These are phyloP conservation scores for Lasioglossum figueresi DNA, from an alignment of 2,888 invertebrate species.

Conservation along the genomic window DNA sequence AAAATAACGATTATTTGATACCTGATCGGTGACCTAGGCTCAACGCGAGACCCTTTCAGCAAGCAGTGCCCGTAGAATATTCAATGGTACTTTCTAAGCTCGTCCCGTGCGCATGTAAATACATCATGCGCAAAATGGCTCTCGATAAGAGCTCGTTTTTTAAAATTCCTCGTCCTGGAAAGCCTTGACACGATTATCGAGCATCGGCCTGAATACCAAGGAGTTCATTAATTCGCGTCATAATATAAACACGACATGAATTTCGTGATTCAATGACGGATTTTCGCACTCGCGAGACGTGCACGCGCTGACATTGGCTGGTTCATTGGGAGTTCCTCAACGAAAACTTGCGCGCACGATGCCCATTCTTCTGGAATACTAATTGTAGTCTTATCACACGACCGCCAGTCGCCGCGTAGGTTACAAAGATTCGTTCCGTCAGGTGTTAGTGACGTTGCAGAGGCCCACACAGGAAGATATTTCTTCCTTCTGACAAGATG, in stretches of 20 bases:
- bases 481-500: too few relatives aligned
- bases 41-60: not conserved
- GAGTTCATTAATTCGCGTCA: slow-evolving; percentile 48
- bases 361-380: slow-evolving; percentile 34
- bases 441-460: not conserved
- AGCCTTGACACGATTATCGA: slow-evolving; percentile 61
- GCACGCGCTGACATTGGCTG: slow-evolving; percentile 29
- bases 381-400: slow-evolving; percentile 26
- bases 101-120: not conserved
- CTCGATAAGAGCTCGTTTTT: not conserved
- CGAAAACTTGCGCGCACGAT: slow-evolving; percentile 27
- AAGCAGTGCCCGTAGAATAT: not conserved
- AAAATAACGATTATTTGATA: not conserved
- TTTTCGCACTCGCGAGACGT: not conserved
- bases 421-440: not conserved
- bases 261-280: slow-evolving; percentile 21
- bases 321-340: slow-evolving; percentile 46
- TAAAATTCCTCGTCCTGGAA: slow-evolving; percentile 29
- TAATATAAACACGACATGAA: slow-evolving; percentile 37
- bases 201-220: slow-evolving; percentile 31
- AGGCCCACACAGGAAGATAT: not conserved
- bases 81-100: not conserved
- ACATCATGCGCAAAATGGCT: not conserved
- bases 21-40: not conserved
- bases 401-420: not conserved